Conservation (phyloP, 30 jellyfish, hydroid and myxozoan species). For the Hydractinia symbiolongicarpus region DNA sequence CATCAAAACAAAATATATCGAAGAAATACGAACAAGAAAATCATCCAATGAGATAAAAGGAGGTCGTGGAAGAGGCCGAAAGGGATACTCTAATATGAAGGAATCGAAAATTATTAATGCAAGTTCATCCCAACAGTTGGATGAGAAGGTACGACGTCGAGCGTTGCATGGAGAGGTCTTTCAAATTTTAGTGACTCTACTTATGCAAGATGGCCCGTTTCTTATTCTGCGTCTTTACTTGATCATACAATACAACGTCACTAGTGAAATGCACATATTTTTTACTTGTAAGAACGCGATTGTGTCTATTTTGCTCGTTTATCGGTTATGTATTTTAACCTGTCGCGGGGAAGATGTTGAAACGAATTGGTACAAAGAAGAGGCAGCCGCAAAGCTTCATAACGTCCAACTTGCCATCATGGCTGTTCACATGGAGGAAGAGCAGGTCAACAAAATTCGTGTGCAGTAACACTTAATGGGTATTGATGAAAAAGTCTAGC, state of each 20-base stretch:
- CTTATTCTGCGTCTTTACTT: conserved; percentile 54
- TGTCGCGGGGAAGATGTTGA: conserved; percentile 72
- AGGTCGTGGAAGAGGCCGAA: conserved; percentile 13
- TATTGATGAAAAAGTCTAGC: too few relatives aligned
- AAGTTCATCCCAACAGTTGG: not conserved
- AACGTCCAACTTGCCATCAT: conserved; percentile 70
- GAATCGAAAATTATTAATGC: conserved; percentile 4
- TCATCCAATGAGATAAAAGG: not conserved
- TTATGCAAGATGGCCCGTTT: conserved; percentile 90
- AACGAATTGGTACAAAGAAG: conserved; percentile 40
- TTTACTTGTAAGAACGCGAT: conserved; percentile 76
- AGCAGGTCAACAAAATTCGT: not conserved
- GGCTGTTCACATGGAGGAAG: conserved; percentile 21
- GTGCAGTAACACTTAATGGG: not conserved
- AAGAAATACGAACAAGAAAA: conserved; percentile 12
- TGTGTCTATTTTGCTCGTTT: conserved; percentile 62
- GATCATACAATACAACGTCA: conserved; percentile 39
- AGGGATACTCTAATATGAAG: not conserved
- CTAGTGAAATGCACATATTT: conserved; percentile 70
- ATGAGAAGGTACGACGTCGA: conserved; percentile 19
- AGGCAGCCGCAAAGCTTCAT: conserved; percentile 74
- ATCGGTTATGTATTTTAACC: conserved; percentile 63
- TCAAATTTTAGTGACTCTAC: conserved; percentile 60
- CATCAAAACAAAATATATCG: not conserved
- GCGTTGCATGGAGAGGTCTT: conserved; percentile 62